These are phyloP conservation scores for Colinus virginianus DNA, from an alignment of 2,113 vertebrate genomes.

Conservation along the genomic window DNA sequence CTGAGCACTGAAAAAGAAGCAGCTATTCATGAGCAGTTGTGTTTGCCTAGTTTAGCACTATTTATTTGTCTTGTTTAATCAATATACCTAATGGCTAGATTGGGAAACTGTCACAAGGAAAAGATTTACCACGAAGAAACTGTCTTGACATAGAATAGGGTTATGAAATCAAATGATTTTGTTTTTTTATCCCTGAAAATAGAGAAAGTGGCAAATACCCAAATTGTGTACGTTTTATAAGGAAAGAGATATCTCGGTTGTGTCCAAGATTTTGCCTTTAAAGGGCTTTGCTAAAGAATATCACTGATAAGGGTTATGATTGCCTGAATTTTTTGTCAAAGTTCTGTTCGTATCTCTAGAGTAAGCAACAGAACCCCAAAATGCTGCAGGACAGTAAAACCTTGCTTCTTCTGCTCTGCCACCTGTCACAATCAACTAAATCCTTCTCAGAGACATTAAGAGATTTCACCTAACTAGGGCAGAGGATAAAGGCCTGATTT, in stretches of 20 bases:
- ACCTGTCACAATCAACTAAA: neutral
- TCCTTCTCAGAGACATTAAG: neutral
- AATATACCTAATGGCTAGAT: neutral
- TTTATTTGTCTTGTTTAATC: conserved; percentile 15
- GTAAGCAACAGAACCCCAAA: neutral
- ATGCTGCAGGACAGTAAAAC: neutral
- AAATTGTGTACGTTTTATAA: neutral
- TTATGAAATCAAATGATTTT: neutral
- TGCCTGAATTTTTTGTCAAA: neutral
- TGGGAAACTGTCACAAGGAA: neutral
- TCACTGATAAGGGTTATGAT: neutral
- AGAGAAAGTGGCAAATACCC: neutral
- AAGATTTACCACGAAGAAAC: neutral
- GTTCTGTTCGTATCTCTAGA: neutral
- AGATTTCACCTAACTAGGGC: neutral
- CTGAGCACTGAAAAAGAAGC: neutral
- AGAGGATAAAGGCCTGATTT: neutral
- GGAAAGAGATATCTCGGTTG: neutral
- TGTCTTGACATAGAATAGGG: neutral
- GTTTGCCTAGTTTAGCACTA: neutral
- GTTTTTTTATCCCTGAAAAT: neutral
- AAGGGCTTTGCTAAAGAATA: neutral
- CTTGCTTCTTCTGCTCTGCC: neutral
- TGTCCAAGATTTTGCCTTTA: neutral
- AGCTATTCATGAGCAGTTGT: neutral